Base-by-base conservation (phyloP, 2,888 invertebrate genomes). In the Epicampocera succincta region DNA sequence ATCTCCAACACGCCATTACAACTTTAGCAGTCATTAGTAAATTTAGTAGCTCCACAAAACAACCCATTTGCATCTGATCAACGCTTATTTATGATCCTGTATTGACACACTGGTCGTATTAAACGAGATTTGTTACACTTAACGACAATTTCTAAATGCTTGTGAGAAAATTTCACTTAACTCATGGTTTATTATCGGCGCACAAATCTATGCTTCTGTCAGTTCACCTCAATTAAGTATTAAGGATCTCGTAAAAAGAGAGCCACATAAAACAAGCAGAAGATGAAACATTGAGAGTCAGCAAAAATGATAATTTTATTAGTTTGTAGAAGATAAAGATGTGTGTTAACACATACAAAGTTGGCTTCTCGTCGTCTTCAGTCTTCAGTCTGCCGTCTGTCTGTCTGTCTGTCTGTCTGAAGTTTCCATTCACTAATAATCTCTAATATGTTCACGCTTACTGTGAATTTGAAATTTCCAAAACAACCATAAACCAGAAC, bases 361-460 rank as follows among this genome's bases (percentile, higher is more conserved):
- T 40, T 11, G 13, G 68, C 63, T 69, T 66, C 73, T 69, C 81
- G 19, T 0, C 11, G 17, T 6, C 15, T 17, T 19, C 33, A 1
- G 52, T 25, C 40, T 50, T n/a, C n/a, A n/a, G 72, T 44, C 63
- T 77, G n/a, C n/a, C n/a, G 79, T 81, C 83, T 65, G 82, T 79
- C 52, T 54, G 65, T 25, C 40, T 50, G 72, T 44, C 63, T 77
- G 79, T 81, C 83, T 65, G 82, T 79, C 52, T 54, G 65, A 74
- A 42, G 69, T 82, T 74, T 42, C 74, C 71, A 78, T 78, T 74
- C 83, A 79, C 85, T 85, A 85, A 89, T 89, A 89, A 87, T 86
- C 86, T 86, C 86, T 89, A 89, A 89, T 89, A 86, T 88, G 85
- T 89, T 88, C 87, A 89, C 88, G 90, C 89, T 89, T 85, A 89